phyloP scores from a whole-genome alignment of 30 jellyfish, hydroid and myxozoan genomes.

The Hydractinia echinata region DNA sequence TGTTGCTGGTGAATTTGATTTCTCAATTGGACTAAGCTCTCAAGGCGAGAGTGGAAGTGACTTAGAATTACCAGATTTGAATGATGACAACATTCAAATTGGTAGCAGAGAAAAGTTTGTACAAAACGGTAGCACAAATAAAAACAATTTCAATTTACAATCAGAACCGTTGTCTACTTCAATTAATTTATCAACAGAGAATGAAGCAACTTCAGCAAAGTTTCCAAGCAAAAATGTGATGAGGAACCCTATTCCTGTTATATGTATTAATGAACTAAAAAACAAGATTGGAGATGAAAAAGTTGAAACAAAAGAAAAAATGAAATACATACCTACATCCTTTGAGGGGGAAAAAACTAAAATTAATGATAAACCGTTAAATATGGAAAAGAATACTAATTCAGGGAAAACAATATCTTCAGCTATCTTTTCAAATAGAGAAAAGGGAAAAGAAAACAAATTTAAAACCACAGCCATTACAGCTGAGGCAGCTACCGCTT shows the following conservation, averaged over 20 bases:
- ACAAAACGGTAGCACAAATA: not conserved
- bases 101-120: not conserved
- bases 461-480: not conserved
- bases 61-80: conserved; percentile 6
- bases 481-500: not conserved
- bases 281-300: not conserved
- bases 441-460: not conserved
- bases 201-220: not conserved
- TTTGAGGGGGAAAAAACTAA: not conserved
- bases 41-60: not conserved
- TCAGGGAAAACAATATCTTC: not conserved
- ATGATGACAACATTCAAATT: not conserved
- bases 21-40: not conserved
- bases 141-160: not conserved
- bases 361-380: not conserved
- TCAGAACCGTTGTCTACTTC: no score
- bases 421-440: no score
- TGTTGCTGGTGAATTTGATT: not conserved
- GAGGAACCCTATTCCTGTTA: not conserved
- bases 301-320: not conserved
- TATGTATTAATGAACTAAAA: not conserved
- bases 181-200: not conserved
- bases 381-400: not conserved
- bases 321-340: not conserved
- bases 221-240: no score